Evolutionary conservation across 2,888 invertebrate species (phyloP).

Genomic region (Himalopsyche anomala): DNA sequence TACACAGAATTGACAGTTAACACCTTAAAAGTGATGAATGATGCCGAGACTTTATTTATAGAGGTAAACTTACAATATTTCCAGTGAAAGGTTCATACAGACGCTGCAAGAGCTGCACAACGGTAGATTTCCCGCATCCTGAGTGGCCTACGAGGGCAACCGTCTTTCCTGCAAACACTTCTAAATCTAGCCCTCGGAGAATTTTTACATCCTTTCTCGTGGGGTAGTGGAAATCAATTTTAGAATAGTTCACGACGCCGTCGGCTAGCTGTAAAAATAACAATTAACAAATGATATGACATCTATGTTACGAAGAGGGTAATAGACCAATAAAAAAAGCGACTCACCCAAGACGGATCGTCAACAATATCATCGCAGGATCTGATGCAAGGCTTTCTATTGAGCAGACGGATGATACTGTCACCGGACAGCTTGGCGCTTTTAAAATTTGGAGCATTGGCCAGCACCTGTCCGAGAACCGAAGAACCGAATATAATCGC

Average conservation of each 20-base stretch:
- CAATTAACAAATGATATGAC: conserved; percentile 60
- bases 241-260: conserved; percentile 83
- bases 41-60: too few relatives aligned
- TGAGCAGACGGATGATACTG: conserved; percentile 78
- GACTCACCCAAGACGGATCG: conserved; percentile 70
- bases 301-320: background rate
- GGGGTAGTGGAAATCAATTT: conserved; percentile 87
- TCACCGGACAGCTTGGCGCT: conserved; percentile 84
- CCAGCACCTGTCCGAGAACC: conserved; percentile 87
- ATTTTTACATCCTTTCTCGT: conserved; percentile 83
- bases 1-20: too few relatives aligned
- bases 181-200: conserved; percentile 80
- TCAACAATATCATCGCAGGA: conserved; percentile 67
- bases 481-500: conserved; percentile 87
- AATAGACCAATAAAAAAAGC: too few relatives aligned
- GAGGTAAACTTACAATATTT: conserved; percentile 75
- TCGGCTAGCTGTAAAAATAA: conserved; percentile 72
- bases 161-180: conserved; percentile 82
- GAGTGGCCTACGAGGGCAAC: conserved; percentile 87
- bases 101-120: conserved; percentile 88
- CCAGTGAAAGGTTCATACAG: conserved; percentile 88
- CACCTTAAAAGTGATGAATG: too few relatives aligned
- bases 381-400: conserved; percentile 75
- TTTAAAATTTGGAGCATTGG: conserved; percentile 86
- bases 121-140: conserved; percentile 94